phyloP scores from a whole-genome alignment of 2,113 vertebrate species.

The Ceyx cyanopectus region DNA sequence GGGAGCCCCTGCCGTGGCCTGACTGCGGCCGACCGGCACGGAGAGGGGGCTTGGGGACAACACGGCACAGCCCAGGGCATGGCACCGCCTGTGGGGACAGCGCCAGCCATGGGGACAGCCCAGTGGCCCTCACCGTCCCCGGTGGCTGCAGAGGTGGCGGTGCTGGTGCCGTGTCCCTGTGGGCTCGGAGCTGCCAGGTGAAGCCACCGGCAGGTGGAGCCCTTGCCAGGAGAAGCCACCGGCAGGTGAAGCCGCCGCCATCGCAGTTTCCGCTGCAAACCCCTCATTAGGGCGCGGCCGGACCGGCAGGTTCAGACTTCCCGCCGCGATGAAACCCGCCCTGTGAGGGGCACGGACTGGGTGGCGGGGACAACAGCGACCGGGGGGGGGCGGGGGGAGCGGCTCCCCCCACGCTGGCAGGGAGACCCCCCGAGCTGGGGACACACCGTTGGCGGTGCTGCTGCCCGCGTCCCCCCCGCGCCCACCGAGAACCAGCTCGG shows the following conservation, averaged over 20 bases:
- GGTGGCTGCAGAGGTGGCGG: fast-evolving
- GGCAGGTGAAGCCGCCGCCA: not conserved
- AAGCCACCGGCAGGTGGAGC: not conserved
- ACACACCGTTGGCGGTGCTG: fast-evolving
- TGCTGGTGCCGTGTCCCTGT: not conserved
- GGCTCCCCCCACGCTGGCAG: not conserved
- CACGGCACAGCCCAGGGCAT: not conserved
- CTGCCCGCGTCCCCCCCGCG: not conserved
- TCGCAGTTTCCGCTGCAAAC: not conserved
- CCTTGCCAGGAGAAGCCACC: not conserved
- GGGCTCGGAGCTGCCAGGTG: not conserved
- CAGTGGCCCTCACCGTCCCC: no score
- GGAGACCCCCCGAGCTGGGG: fast-evolving
- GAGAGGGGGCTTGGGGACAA: not conserved
- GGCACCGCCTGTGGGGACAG: not conserved
- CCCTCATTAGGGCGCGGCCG: constrained; percentile 42
- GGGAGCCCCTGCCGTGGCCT: not conserved
- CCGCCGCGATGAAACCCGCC: not conserved
- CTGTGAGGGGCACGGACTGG: not conserved
- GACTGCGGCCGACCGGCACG: not conserved
- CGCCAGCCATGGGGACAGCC: not conserved
- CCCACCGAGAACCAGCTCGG: not conserved
- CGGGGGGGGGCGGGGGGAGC: not conserved
- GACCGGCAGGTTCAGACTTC: constrained; percentile 63
- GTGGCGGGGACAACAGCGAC: not conserved